These are phyloP conservation scores for Pseudomyrmex dendroicus DNA, from an alignment of 1,140 invertebrate species.

Conservation along the genomic window DNA sequence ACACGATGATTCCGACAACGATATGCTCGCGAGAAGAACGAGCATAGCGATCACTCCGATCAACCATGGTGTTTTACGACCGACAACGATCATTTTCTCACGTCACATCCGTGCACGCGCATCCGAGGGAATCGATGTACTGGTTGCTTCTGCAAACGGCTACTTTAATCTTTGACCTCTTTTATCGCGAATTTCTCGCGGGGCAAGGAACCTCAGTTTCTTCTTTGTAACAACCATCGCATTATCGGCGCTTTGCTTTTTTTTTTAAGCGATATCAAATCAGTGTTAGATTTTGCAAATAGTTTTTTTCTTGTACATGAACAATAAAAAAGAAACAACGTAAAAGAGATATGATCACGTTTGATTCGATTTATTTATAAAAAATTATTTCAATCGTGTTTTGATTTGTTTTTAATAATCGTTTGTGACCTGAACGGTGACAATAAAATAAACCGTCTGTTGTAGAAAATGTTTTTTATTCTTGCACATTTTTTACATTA, in stretches of 20 bases:
- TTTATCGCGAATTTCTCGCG: constrained; percentile 52
- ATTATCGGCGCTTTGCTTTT: neutral
- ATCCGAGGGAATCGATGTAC: constrained; percentile 36
- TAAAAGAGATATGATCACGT: too few relatives aligned
- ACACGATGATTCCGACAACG: constrained; percentile 4
- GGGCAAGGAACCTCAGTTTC: constrained; percentile 38
- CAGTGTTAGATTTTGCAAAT: constrained; percentile 14
- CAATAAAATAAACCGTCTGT: too few relatives aligned
- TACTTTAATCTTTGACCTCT: constrained; percentile 55
- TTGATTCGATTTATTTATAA: too few relatives aligned
- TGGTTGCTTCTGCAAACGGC: neutral
- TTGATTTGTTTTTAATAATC: too few relatives aligned
- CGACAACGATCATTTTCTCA: constrained; percentile 41
- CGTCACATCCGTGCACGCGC: neutral
- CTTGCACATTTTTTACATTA: too few relatives aligned
- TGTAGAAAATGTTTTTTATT: too few relatives aligned
- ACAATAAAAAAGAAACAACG: neutral
- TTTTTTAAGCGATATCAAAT: constrained; percentile 16
- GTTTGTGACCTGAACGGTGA: too few relatives aligned
- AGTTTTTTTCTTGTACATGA: neutral
- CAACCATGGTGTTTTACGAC: neutral
- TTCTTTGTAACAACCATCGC: constrained; percentile 24
- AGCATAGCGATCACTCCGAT: neutral
- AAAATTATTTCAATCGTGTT: too few relatives aligned
- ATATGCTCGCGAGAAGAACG: neutral